Percentiles rank a stretch among this genome's conserved stretches.
Conservation (phyloP, 2,797 vertebrate genomes). For the Borostomias antarcticus region DNA sequence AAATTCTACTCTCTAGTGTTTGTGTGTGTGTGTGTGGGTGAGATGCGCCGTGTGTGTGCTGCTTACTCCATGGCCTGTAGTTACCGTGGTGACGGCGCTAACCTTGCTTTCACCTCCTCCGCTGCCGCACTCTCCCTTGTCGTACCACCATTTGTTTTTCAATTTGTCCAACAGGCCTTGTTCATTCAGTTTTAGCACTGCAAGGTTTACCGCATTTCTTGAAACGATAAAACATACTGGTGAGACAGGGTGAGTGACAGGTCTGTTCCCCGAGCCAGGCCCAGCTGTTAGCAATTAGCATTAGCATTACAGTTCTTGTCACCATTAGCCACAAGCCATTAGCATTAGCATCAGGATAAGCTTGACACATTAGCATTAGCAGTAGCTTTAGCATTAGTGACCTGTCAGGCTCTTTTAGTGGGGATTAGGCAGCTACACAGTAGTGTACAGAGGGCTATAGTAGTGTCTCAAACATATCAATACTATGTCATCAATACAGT, state of each 20-base stretch:
- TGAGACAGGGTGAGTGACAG: conserved; percentile 88
- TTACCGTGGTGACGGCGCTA: conserved; percentile 78
- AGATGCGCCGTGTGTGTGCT: conserved; percentile 42
- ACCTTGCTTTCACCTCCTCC: conserved; percentile 99
- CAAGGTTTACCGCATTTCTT: conserved; percentile 99
- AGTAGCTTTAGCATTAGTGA: conserved; percentile 6
- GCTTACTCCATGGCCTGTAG: conserved; percentile 45
- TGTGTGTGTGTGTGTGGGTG: conserved; percentile 12
- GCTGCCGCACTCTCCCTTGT: conserved; percentile 99
- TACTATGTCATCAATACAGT: background rate
- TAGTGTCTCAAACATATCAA: conserved; percentile 3
- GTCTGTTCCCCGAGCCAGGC: conserved; percentile 48
- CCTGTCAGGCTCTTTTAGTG: background rate
- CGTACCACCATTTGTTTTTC: conserved; percentile 99
- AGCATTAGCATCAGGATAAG: conserved; percentile 14
- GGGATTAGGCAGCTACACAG: background rate
- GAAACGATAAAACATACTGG: conserved; percentile 96
- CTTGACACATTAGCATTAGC: conserved; percentile 6
- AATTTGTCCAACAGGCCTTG: conserved; percentile 99
- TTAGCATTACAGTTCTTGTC: conserved; percentile 2
- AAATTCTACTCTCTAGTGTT: background rate
- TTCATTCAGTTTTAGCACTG: conserved; percentile 99
- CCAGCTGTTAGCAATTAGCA: conserved; percentile 23
- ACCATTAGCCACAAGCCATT: conserved; percentile 1
- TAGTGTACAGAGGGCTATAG: conserved; percentile 10